These are phyloP conservation scores for Xiphophorus maculatus DNA, from an alignment of 2,113 vertebrate species.

Conservation along the genomic window DNA sequence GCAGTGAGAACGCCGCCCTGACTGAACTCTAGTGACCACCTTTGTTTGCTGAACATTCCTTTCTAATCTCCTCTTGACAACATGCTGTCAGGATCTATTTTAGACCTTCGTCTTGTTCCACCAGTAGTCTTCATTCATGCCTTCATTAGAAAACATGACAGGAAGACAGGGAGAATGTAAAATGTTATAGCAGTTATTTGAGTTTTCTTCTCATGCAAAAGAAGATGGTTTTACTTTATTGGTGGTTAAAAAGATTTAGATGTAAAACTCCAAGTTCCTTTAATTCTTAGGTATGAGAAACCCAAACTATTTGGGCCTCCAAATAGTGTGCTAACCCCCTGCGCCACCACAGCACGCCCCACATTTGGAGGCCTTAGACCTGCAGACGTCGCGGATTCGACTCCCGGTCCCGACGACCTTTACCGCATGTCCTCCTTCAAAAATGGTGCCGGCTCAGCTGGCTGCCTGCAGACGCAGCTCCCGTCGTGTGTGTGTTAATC, in stretches of 20 bases:
- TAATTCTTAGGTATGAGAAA: not conserved
- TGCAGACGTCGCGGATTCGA: too few relatives aligned
- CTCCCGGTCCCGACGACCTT: too few relatives aligned
- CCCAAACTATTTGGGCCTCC: not conserved
- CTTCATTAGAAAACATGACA: not conserved
- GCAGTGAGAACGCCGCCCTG: not conserved
- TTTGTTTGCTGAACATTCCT: conserved; percentile 57
- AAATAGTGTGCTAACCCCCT: too few relatives aligned
- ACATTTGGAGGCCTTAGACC: too few relatives aligned
- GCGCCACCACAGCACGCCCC: too few relatives aligned
- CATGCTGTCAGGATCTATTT: conserved; percentile 63
- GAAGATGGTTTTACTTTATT: not conserved
- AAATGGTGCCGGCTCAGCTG: too few relatives aligned
- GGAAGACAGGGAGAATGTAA: not conserved
- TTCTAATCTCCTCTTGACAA: conserved; percentile 48
- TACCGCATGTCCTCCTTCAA: too few relatives aligned
- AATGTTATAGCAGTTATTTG: not conserved
- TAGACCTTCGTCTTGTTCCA: conserved; percentile 8
- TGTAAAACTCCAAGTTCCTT: not conserved
- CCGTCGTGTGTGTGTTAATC: too few relatives aligned
- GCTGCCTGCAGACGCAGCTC: too few relatives aligned
- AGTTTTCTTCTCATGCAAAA: not conserved
- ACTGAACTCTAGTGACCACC: not conserved
- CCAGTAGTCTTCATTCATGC: not conserved
- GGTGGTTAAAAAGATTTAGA: too few relatives aligned